A percentile compares a stretch with the other conserved stretches of the same genome.
Evolutionary conservation across 1,140 invertebrate species (phyloP).

Genomic region (Nebria ingens): DNA sequence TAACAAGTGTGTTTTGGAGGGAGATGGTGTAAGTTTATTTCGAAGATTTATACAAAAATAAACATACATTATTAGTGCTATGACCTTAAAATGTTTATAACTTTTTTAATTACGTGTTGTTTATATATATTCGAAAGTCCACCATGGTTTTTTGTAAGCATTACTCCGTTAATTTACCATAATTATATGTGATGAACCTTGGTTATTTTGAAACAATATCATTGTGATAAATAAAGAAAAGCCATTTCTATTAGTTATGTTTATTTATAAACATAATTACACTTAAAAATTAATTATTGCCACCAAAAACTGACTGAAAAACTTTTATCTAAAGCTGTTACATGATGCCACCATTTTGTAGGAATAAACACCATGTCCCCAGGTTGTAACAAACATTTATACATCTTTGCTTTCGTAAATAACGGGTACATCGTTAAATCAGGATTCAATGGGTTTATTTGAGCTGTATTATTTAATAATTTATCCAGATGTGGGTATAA

Average conservation of each 20-base stretch:
- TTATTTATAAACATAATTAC: conserved; percentile 4
- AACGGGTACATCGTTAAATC: conserved; percentile 64
- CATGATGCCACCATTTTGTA: conserved; percentile 91
- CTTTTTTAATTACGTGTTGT: no score
- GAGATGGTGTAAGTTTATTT: no score
- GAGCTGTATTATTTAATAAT: conserved; percentile 70
- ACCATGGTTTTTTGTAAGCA: no score
- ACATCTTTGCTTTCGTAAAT: conserved; percentile 52
- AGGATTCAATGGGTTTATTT: conserved; percentile 74
- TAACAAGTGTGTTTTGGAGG: no score
- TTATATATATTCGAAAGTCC: no score
- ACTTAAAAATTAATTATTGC: conserved; percentile 35
- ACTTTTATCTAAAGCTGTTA: conserved; percentile 65
- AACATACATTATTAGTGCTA: no score
- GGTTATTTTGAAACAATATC: no score
- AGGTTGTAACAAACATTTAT: conserved; percentile 60
- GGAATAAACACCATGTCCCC: conserved; percentile 90
- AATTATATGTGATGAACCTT: no score
- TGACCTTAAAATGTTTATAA: no score
- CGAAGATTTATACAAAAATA: no score
- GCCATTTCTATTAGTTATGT: background rate
- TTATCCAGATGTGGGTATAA: conserved; percentile 74
- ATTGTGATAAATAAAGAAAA: conserved; percentile 4
- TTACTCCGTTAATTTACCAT: no score
- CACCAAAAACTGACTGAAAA: conserved; percentile 94